These are phyloP conservation scores for Coregonus clupeaformis DNA, from an alignment of 2,113 vertebrate species.

Conservation along the genomic window DNA sequence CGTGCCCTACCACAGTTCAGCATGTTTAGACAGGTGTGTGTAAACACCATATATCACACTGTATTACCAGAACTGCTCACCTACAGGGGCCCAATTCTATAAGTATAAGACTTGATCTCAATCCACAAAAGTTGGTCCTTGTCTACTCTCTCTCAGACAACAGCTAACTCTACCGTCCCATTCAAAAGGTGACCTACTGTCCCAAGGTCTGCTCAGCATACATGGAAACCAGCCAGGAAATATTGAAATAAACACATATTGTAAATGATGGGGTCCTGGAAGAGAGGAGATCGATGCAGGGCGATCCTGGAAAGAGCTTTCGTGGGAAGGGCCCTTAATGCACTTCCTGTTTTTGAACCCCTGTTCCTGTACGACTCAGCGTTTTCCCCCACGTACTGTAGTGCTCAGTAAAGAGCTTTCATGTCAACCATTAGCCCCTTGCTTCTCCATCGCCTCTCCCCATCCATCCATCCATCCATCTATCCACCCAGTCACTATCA, in stretches of 20 bases:
- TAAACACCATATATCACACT: neutral
- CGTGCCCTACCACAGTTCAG: neutral
- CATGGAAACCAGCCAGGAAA: neutral
- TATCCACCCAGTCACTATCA: neutral
- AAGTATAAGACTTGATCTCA: too few relatives aligned
- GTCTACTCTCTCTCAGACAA: too few relatives aligned
- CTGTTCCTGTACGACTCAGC: neutral
- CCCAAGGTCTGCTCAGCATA: neutral
- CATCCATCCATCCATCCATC: neutral
- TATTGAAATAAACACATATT: neutral
- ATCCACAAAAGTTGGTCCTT: too few relatives aligned
- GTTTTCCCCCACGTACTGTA: neutral
- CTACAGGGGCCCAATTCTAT: too few relatives aligned
- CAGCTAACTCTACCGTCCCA: too few relatives aligned
- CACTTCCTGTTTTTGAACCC: neutral
- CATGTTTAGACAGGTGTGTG: neutral
- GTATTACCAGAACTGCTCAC: too few relatives aligned
- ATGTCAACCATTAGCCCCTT: neutral
- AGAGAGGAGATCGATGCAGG: neutral
- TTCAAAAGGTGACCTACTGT: neutral
- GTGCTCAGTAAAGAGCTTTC: neutral
- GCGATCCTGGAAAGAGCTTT: neutral
- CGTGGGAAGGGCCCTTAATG: neutral
- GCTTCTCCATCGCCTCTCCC: neutral
- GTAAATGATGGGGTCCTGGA: neutral